Evolutionary conservation across 2,113 vertebrate species (phyloP), one percentile per base, ranked within the genome.

Genomic region (Poeciliopsis prolifica): DNA sequence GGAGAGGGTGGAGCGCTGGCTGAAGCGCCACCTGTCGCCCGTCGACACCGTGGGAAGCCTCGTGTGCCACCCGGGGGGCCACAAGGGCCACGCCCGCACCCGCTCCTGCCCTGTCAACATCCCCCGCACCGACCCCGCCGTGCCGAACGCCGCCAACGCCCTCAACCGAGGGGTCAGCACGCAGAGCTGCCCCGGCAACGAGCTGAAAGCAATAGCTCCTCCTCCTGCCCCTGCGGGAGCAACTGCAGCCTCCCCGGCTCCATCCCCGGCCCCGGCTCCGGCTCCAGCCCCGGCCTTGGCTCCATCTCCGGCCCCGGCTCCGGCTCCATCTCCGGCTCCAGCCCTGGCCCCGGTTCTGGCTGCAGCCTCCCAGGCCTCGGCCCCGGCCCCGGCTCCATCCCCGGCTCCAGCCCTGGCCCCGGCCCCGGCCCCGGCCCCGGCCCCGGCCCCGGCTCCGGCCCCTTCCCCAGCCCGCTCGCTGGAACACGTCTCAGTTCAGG

Each of bases 21-120:
- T 95, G 24, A 92, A 95, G 89, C 93, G 94, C 33, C 95, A 96
- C 74, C 84, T 94, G 37, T 94, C 95, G 0, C 95, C 95, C 0
- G 91, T 95, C 77, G 96, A 95, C 94, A 98, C 98, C 0, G 97
- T 98, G 87, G 97, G 97, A 11, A 95, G 97, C 91, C 89, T 93
- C 0, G 94, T 99, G 61, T 96, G 95, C 79, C 95, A 92, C 74
- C 88, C 92, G 0, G 93, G 93, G 17, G 91, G 92, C 17, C 95
- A 92, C 40, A 95, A 94, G 77, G 96, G 95, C 86, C 93, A 95
- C 61, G 95, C 96, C 78, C 95, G 97, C 88, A 97, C 97, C 69
- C 95, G 95, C 86, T 98, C 98, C 33, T 98, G 98, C 77, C 97
- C 98, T 0, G 93, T 95, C 54, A 97, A 98, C 81, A 94, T 95